Evolutionary conservation across 2,113 vertebrate genomes (phyloP), one percentile per base, ranked within the genome.

Genomic region (Podarcis raffonei): DNA sequence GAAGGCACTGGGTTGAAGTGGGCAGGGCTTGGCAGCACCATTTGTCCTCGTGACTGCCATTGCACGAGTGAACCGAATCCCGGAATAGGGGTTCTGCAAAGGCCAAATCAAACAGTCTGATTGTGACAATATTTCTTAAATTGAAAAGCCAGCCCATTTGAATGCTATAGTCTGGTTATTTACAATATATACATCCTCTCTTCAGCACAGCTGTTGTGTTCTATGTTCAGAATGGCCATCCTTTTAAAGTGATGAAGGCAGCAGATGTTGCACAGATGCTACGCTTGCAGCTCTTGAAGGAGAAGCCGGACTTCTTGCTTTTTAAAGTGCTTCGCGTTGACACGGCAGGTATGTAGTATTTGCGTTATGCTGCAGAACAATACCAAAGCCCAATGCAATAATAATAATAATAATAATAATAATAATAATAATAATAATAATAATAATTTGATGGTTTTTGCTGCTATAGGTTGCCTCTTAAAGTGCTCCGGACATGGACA

Each of bases 301-400:
- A 99, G 93, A 98, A 98, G 92, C 96, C 95, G 0, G 97, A 98
- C 91, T 98, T 97, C 86, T 93, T 99, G 91, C 97, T 98, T 74
- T 99, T 98, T 93, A 97, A 97, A 93, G 97, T 98, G n/a, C 96
- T 99, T 86, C 93, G 98, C 48, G 97, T 98, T 32, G 98, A 99
- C 95, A 98, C 98, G 0, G 97, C 97, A 87, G 95, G 98, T 99
- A 95, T 88, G 96, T 62, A 62, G 59, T 95, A 80, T 68, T 78
- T 18, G 1, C 37, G 0, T 0, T 68, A 65, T 25, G 32, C 74
- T n/a, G 6, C 53, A 12, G 81, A n/a, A 15, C 13, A 88, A 48
- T 74, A 32, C 23, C 13, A 74, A 72, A 42, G 3, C 13, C 23
- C 72, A 62, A 5, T 76, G 75, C 75, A 79, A 37, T 37, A 57